Percentiles rank a stretch among this genome's conserved stretches.
Evolutionary conservation across 2,888 invertebrate species (phyloP).

Genomic region (Drosophila putrida): DNA sequence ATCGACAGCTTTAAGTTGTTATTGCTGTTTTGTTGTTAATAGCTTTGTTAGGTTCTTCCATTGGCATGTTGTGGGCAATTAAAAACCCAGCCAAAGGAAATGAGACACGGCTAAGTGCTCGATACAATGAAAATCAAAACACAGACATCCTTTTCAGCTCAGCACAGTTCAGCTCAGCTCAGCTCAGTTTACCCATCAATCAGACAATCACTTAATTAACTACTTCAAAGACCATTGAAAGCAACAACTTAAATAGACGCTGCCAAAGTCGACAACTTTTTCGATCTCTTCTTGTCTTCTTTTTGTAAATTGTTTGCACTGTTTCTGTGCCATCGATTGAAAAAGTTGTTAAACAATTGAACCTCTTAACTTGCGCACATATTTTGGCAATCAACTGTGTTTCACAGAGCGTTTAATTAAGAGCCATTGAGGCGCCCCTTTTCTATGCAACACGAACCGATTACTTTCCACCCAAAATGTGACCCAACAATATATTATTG

Average conservation of each 20-base stretch:
- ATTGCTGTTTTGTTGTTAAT: conserved; percentile 49
- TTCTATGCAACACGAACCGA: conserved; percentile 2
- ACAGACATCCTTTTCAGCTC: conserved; percentile 25
- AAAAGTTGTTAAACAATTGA: conserved; percentile 51
- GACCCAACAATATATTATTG: conserved; percentile 49
- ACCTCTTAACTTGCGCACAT: conserved; percentile 12
- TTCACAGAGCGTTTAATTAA: conserved; percentile 57
- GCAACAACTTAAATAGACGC: conserved; percentile 48
- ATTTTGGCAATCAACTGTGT: conserved; percentile 26
- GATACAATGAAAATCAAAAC: conserved; percentile 58
- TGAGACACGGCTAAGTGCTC: conserved; percentile 31
- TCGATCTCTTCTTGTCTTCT: conserved; percentile 10
- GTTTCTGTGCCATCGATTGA: conserved; percentile 62
- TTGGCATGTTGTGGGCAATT: conserved; percentile 61
- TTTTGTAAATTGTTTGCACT: conserved; percentile 39
- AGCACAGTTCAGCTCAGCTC: conserved; percentile 4
- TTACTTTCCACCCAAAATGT: conserved; percentile 36
- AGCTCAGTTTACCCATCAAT: conserved; percentile 57
- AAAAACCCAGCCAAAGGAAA: conserved; percentile 37
- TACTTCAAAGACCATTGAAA: conserved; percentile 54
- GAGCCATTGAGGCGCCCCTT: conserved; percentile 18
- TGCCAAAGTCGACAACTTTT: conserved; percentile 51
- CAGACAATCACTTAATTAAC: conserved; percentile 79
- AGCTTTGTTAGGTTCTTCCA: conserved; percentile 33
- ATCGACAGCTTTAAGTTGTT: conserved; percentile 51